Percentiles rank a stretch among this genome's conserved stretches.
Conservation (phyloP, 1,140 invertebrate genomes). For the Zaprionus camerounensis region DNA sequence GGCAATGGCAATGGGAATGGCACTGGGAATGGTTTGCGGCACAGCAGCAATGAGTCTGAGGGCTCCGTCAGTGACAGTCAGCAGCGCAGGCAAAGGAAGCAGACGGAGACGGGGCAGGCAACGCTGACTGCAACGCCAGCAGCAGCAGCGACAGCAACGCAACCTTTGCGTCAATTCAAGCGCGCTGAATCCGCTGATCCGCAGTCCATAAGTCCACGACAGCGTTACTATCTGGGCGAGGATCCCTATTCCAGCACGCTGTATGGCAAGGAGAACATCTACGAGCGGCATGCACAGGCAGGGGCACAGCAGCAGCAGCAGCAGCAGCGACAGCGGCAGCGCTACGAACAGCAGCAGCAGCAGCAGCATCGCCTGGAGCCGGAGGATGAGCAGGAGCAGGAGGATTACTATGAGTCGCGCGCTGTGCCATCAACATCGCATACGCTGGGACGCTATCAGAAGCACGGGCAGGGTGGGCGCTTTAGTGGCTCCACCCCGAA, state of each 20-base stretch:
- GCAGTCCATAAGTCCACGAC: constrained; percentile 86
- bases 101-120: background rate
- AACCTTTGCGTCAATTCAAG: constrained; percentile 32
- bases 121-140: constrained; percentile 10
- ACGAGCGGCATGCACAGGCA: constrained; percentile 84
- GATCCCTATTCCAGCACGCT: constrained; percentile 92
- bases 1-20: constrained; percentile 22
- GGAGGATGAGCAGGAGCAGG: constrained; percentile 39
- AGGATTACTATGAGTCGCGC: constrained; percentile 64
- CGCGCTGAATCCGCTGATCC: constrained; percentile 83
- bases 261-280: constrained; percentile 91
- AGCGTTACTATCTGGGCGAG: constrained; percentile 92
- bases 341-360: constrained; percentile 1
- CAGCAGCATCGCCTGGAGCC: background rate
- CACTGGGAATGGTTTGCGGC: constrained; percentile 22
- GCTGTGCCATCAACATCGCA: constrained; percentile 64
- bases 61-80: constrained; percentile 58
- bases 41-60: constrained; percentile 69
- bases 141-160: background rate
- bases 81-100: constrained; percentile 5
- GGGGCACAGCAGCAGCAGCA: constrained; percentile 84
- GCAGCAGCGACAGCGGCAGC: constrained; percentile 33
- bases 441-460: constrained; percentile 91
- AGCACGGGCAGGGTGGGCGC: constrained; percentile 86
- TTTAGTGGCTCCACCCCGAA: constrained; percentile 84